Base-by-base conservation (phyloP, 2,888 invertebrate genomes). In the Drosophila suboccidentalis region DNA sequence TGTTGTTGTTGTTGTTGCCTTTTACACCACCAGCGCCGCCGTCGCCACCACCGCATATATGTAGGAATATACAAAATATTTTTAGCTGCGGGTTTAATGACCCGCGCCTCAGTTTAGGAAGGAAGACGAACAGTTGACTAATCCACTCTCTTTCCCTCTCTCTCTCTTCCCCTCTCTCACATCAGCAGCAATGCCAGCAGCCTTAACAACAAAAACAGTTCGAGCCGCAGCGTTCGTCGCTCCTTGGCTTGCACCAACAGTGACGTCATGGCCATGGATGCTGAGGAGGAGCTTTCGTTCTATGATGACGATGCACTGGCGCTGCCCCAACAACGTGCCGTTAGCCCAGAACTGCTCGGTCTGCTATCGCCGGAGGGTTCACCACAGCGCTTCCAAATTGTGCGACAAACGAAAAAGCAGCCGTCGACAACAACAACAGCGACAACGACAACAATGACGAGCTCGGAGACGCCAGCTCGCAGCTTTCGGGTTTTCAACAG, bases 401-500 rank as follows among this genome's bases (percentile, higher is more conserved):
- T 91, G 39, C 84, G 75, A 6, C 84, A 90, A 61, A 71, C 73
- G 11, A 84, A 88, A 67, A 50, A 71, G 59, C 71, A 66, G 38
- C 73, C 76, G 15, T 22, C 51, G 11, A 51, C 58, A 44, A 54
- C 51, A 15, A 38, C 47, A 43, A 49, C 69, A 38, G 22, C 22
- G n/a, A 29, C 13, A 36, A 67, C 29, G 55, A 32, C 67, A 71
- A 34, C 43, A 22, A 34, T 34, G 13, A 34, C 34, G 13, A 13
- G 15, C 19, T n/a, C 13, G 61, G 66, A 61, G 4, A 90, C 89
- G 29, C 87, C 92, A 19, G 88, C 90, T 6, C 91, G 91, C 69
- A 87, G 87, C 60, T 92, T 93, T 71, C 90, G 91, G 47, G 90
- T 94, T 9, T 93, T 93, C 68, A 93, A 93, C 44, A 94, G 93